phyloP scores from a whole-genome alignment of 2,888 invertebrate genomes.

The Cheilosia variabilis region DNA sequence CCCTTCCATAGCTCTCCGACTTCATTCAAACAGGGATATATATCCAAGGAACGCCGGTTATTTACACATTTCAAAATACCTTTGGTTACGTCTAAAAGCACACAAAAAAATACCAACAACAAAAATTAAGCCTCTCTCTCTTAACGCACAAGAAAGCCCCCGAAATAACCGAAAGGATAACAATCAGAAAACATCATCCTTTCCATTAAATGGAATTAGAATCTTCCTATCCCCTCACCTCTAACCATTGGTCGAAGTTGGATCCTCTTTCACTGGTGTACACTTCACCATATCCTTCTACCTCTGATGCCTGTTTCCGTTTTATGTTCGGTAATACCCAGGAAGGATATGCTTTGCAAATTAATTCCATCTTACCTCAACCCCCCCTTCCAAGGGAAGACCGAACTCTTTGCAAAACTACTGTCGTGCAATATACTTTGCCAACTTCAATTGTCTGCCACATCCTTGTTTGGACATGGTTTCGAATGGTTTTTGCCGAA shows the following conservation, averaged over 20 bases:
- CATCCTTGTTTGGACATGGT: neutral
- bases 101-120: neutral
- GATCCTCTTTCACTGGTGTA: constrained; percentile 5
- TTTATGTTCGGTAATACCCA: constrained; percentile 53
- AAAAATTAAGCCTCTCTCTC: constrained; percentile 6
- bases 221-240: constrained; percentile 24
- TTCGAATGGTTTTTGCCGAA: constrained; percentile 2
- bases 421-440: constrained; percentile 37
- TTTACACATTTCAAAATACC: neutral
- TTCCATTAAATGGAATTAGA: constrained; percentile 59
- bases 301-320: constrained; percentile 48
- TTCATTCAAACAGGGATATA: neutral
- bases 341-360: constrained; percentile 49
- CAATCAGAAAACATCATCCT: constrained; percentile 67
- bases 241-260: neutral
- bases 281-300: constrained; percentile 6
- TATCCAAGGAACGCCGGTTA: neutral
- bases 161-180: constrained; percentile 56
- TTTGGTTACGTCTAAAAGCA: neutral
- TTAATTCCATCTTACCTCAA: constrained; percentile 24
- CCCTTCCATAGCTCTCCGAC: neutral
- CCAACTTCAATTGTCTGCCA: constrained; percentile 28
- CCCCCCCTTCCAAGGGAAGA: neutral
- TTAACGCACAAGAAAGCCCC: constrained; percentile 29
- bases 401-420: neutral